Evolutionary conservation across 2,888 invertebrate species (phyloP).

Genomic region (Acrobasis consociella): DNA sequence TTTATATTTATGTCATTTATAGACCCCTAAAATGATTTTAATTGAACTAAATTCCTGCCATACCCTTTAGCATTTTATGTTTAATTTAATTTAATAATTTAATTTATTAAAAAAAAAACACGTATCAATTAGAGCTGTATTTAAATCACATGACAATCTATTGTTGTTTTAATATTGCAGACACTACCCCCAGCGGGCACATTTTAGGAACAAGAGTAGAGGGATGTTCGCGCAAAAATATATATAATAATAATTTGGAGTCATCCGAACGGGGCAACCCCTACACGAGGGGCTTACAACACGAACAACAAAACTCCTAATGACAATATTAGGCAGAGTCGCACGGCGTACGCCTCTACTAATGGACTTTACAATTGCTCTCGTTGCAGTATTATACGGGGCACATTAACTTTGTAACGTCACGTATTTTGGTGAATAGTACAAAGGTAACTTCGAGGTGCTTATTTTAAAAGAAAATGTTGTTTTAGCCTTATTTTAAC

Average conservation of each 20-base stretch:
- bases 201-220: slow-evolving; percentile 60
- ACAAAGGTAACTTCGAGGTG: slow-evolving; percentile 8
- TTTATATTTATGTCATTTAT: too few species aligned
- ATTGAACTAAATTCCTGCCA: too few species aligned
- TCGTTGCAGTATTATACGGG: slow-evolving; percentile 49
- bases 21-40: too few species aligned
- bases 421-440: slow-evolving; percentile 21
- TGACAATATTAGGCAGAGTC: slow-evolving; percentile 68
- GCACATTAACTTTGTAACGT: slow-evolving; percentile 44
- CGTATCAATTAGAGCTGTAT: slow-evolving; percentile 1
- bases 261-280: slow-evolving; percentile 58
- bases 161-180: slow-evolving; percentile 37
- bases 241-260: slow-evolving; percentile 68
- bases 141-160: slow-evolving; percentile 36
- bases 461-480: neutral
- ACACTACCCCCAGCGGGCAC: slow-evolving; percentile 63
- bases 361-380: slow-evolving; percentile 74
- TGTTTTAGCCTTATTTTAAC: neutral
- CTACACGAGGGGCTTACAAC: slow-evolving; percentile 44
- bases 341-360: slow-evolving; percentile 55
- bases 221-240: slow-evolving; percentile 63
- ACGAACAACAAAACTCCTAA: slow-evolving; percentile 70
- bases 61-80: too few species aligned
- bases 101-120: too few species aligned
- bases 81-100: too few species aligned